Percentiles rank a stretch among this genome's conserved stretches.
These are phyloP conservation scores for Anaspis maculata DNA, from an alignment of 2,888 invertebrate genomes.

Conservation along the genomic window DNA sequence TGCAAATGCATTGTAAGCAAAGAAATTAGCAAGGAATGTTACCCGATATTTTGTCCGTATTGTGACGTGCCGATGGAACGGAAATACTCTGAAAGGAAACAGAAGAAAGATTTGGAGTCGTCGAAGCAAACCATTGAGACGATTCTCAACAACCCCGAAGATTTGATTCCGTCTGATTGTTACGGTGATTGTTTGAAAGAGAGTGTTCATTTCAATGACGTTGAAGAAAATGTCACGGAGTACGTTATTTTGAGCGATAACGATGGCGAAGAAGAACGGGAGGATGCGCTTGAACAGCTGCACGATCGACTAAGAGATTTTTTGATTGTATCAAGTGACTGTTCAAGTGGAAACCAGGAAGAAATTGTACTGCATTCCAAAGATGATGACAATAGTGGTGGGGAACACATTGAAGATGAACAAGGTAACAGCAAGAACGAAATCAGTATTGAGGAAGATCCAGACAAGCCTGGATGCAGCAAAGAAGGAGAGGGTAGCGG, in stretches of 20 bases:
- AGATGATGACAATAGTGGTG: too few relatives aligned
- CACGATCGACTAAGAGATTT: too few relatives aligned
- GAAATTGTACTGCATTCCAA: too few relatives aligned
- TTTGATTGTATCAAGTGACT: too few relatives aligned
- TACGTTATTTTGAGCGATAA: slow-evolving; percentile 25
- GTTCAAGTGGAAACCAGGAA: too few relatives aligned
- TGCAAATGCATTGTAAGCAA: slow-evolving; percentile 31
- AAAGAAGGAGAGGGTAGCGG: too few relatives aligned
- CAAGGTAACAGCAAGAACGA: too few relatives aligned
- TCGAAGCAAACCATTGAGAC: slow-evolving; percentile 2
- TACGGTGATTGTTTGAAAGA: slow-evolving; percentile 22
- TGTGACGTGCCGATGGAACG: slow-evolving; percentile 34
- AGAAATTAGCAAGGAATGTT: slow-evolving; percentile 24
- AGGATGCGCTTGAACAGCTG: neutral
- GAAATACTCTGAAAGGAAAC: slow-evolving; percentile 10
- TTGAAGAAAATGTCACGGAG: slow-evolving; percentile 24
- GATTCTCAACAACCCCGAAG: slow-evolving; percentile 3
- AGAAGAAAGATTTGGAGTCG: slow-evolving; percentile 2
- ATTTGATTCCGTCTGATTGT: slow-evolving; percentile 16
- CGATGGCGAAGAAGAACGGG: slow-evolving; percentile 19
- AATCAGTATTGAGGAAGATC: too few relatives aligned
- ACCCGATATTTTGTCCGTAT: slow-evolving; percentile 30
- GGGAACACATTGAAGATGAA: too few relatives aligned
- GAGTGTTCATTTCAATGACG: slow-evolving; percentile 14
- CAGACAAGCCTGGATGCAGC: too few relatives aligned